Conservation (phyloP, 2,888 invertebrate species). For the Dasypolia templi region DNA sequence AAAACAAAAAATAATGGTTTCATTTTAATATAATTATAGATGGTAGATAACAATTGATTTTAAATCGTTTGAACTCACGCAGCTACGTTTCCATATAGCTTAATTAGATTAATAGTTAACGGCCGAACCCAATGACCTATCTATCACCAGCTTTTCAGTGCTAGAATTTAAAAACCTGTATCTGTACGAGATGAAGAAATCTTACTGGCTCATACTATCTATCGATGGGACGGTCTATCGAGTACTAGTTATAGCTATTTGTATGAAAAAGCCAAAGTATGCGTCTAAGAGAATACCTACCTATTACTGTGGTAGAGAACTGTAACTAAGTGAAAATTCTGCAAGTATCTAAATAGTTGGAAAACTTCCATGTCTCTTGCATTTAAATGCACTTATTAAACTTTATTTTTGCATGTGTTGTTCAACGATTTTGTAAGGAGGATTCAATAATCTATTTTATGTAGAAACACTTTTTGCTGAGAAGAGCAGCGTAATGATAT, state of each 20-base stretch:
- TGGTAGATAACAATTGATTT: not conserved
- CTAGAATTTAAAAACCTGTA: no score
- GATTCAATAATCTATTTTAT: not conserved
- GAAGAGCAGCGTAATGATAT: not conserved
- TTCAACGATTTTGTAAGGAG: not conserved
- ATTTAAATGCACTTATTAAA: conserved; percentile 46
- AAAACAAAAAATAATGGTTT: not conserved
- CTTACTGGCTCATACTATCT: no score
- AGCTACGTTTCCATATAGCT: not conserved
- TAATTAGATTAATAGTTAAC: no score
- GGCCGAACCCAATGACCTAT: no score
- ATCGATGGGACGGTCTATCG: no score
- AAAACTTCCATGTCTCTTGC: conserved; percentile 32
- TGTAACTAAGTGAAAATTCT: conserved; percentile 11
- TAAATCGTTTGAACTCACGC: not conserved
- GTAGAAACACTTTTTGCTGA: not conserved
- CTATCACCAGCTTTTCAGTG: no score
- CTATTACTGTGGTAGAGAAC: not conserved
- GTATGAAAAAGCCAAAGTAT: no score
- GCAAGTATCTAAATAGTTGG: not conserved
- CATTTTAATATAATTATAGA: not conserved
- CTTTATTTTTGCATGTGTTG: conserved; percentile 1
- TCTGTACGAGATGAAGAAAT: no score
- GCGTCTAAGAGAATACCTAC: not conserved
- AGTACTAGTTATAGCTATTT: no score